Conservation (phyloP, 2,888 invertebrate genomes). For the Chironomus riparius region DNA sequence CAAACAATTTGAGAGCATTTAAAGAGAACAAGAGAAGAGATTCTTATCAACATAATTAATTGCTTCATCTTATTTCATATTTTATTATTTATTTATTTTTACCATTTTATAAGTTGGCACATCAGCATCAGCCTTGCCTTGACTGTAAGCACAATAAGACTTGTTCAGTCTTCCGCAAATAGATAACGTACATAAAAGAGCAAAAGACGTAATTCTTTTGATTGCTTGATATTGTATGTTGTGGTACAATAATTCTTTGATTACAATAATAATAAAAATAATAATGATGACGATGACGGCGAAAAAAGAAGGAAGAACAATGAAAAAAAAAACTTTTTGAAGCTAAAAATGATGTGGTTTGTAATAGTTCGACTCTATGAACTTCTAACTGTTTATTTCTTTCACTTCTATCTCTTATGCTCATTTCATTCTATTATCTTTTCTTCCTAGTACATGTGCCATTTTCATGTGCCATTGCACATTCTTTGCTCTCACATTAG, state of each 20-base stretch:
- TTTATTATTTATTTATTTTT: too few relatives aligned
- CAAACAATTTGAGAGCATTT: background rate
- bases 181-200: background rate
- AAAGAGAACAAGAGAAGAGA: background rate
- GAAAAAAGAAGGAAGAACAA: background rate
- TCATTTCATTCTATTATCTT: too few relatives aligned
- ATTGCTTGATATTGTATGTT: background rate
- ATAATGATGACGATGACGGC: background rate
- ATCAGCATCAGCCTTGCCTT: too few relatives aligned
- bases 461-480: background rate
- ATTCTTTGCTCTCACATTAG: background rate
- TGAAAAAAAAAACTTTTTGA: background rate
- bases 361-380: conserved; percentile 18
- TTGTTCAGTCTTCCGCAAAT: background rate
- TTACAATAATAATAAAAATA: background rate
- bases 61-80: background rate
- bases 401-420: background rate
- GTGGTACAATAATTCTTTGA: background rate
- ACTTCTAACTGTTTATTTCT: conserved; percentile 23
- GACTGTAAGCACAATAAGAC: background rate
- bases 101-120: background rate
- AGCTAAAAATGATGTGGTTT: conserved; percentile 18
- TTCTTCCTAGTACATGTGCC: conserved; percentile 1
- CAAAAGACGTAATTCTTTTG: background rate
- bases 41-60: conserved; percentile 5